Percentiles rank a stretch among this genome's conserved stretches.
phyloP scores from a whole-genome alignment of 2,888 invertebrate species.

The Aspidiotus rigidus region DNA sequence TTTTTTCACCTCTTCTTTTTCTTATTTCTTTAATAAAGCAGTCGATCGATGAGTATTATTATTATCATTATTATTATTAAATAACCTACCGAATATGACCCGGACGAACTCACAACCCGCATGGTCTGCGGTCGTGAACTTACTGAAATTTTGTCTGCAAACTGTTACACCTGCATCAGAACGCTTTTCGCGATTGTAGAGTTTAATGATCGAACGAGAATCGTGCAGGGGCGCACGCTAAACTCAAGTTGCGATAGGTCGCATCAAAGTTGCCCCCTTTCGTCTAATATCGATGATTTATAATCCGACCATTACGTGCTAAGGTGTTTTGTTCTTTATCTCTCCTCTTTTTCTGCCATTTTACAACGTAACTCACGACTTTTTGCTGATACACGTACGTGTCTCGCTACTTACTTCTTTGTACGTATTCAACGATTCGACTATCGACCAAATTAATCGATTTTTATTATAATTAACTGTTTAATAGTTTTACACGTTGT shows the following conservation, averaged over 20 bases:
- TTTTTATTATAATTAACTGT: slow-evolving; percentile 19
- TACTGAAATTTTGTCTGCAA: no score
- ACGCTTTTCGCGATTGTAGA: background rate
- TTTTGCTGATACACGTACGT: slow-evolving; percentile 7
- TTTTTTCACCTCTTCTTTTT: no score
- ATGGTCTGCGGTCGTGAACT: no score
- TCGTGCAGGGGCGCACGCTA: slow-evolving; percentile 13
- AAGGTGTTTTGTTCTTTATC: slow-evolving; percentile 4
- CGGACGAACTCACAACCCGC: no score
- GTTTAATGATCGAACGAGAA: slow-evolving; percentile 5
- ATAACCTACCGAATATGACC: no score
- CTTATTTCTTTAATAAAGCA: no score
- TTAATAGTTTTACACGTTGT: slow-evolving; percentile 19
- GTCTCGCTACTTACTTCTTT: no score
- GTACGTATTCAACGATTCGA: background rate
- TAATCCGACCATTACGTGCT: slow-evolving; percentile 9
- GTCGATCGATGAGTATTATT: no score
- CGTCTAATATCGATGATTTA: slow-evolving; percentile 18
- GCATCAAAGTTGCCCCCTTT: slow-evolving; percentile 5
- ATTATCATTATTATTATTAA: no score
- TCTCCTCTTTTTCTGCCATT: background rate
- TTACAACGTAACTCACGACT: slow-evolving; percentile 35
- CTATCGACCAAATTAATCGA: slow-evolving; percentile 17
- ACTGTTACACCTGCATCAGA: no score
- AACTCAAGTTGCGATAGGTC: slow-evolving; percentile 6